Evolutionary conservation across 2,797 vertebrate species (phyloP).

Genomic region (Kryptopterus vitreolus): DNA sequence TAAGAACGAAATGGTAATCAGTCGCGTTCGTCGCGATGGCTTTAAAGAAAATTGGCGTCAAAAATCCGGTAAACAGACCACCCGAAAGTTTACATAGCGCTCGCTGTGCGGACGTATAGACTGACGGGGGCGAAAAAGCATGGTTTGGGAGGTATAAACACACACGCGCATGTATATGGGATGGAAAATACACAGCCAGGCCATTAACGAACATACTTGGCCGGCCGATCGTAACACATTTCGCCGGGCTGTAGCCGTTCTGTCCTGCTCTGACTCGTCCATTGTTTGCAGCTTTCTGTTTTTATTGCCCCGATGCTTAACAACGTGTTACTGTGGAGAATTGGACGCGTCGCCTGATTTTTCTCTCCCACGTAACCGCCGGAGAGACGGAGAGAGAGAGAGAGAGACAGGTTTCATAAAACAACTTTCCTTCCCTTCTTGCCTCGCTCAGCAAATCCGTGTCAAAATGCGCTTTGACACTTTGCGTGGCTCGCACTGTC

Average conservation of each 20-base stretch:
- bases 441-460: slow-evolving; percentile 63
- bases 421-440: slow-evolving; percentile 58
- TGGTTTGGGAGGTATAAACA: slow-evolving; percentile 25
- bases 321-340: slow-evolving; percentile 60
- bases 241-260: slow-evolving; percentile 31
- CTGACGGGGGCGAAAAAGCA: slow-evolving; percentile 39
- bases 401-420: slow-evolving; percentile 62
- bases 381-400: slow-evolving; percentile 57
- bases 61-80: slow-evolving; percentile 68
- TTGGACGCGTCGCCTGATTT: slow-evolving; percentile 52
- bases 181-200: slow-evolving; percentile 33
- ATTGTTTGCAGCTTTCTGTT: slow-evolving; percentile 53
- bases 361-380: slow-evolving; percentile 61
- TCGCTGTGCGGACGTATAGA: slow-evolving; percentile 26
- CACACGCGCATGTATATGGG: slow-evolving; percentile 32
- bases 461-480: slow-evolving; percentile 26
- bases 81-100: slow-evolving; percentile 49
- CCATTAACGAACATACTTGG: slow-evolving; percentile 44
- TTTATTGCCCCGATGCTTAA: slow-evolving; percentile 62
- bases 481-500: slow-evolving; percentile 49
- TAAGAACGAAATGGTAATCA: slow-evolving; percentile 37
- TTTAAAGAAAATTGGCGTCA: slow-evolving; percentile 54
- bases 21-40: slow-evolving; percentile 22
- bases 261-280: slow-evolving; percentile 42
- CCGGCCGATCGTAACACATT: slow-evolving; percentile 38